These are phyloP conservation scores for Eristalis intricaria DNA, from an alignment of 2,888 invertebrate genomes.

Conservation along the genomic window DNA sequence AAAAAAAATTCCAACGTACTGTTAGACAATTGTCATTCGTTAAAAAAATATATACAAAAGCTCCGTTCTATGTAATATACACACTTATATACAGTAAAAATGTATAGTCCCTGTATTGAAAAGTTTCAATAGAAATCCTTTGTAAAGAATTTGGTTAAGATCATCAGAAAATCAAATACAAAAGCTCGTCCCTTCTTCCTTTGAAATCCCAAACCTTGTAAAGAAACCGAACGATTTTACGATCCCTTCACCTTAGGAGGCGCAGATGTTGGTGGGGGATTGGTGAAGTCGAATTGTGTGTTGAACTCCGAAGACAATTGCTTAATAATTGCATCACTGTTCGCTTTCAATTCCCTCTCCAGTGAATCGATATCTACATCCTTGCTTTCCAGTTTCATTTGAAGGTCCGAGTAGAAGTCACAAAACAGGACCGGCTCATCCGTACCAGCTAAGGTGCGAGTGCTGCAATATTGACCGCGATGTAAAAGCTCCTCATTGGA, in stretches of 20 bases:
- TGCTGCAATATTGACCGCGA: slow-evolving; percentile 80
- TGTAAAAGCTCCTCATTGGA: slow-evolving; percentile 78
- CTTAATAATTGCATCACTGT: slow-evolving; percentile 77
- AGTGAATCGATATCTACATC: slow-evolving; percentile 79
- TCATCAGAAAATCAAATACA: neutral
- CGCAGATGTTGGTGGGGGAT: slow-evolving; percentile 36
- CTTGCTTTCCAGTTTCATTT: slow-evolving; percentile 80
- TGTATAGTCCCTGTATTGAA: slow-evolving; percentile 9
- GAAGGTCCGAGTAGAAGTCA: slow-evolving; percentile 81
- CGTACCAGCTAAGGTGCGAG: slow-evolving; percentile 77
- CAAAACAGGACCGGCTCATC: slow-evolving; percentile 80
- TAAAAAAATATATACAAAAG: neutral
- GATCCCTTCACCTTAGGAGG: slow-evolving; percentile 36
- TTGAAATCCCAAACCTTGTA: neutral
- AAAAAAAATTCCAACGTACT: neutral
- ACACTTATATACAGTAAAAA: neutral
- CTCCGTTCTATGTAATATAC: neutral
- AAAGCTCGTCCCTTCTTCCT: neutral
- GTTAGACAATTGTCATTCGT: neutral
- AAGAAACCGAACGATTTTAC: slow-evolving; percentile 7
- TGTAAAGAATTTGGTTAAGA: neutral
- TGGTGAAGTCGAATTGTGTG: slow-evolving; percentile 77
- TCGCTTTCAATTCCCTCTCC: slow-evolving; percentile 78
- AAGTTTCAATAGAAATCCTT: neutral
- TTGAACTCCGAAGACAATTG: slow-evolving; percentile 78